phyloP scores from a whole-genome alignment of 1,140 invertebrate genomes.

The Bombus haemorrhoidalis region DNA sequence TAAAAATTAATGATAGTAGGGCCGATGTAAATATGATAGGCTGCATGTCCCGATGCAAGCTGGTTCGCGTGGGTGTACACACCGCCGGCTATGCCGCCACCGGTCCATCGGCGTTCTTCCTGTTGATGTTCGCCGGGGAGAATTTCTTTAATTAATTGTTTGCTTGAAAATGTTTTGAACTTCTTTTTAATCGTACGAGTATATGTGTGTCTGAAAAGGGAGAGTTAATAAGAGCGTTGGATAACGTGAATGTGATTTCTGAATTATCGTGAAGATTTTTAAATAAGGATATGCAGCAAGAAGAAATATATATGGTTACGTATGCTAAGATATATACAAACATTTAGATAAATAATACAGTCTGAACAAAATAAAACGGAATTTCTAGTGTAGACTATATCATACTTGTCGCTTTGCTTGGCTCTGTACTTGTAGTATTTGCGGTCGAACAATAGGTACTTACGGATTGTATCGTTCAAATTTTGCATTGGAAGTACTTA shows the following conservation, averaged over 20 bases:
- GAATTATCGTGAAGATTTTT: neutral
- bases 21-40: slow-evolving; percentile 76
- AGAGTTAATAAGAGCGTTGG: neutral
- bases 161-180: neutral
- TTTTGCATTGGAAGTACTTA: neutral
- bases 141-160: slow-evolving; percentile 29
- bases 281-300: no score
- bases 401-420: no score
- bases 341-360: neutral
- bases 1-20: slow-evolving; percentile 80
- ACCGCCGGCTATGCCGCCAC: slow-evolving; percentile 16
- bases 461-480: neutral
- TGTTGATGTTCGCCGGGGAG: neutral
- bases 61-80: slow-evolving; percentile 34
- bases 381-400: neutral
- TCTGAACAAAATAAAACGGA: neutral
- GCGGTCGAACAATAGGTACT: slow-evolving; percentile 10
- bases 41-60: slow-evolving; percentile 35
- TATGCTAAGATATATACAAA: neutral
- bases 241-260: neutral
- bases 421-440: neutral
- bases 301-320: no score
- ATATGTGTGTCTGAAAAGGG: no score
- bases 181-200: neutral
- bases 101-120: neutral